Base-by-base conservation (phyloP, 2,113 vertebrate genomes). In the Oreochromis tanganicae region DNA sequence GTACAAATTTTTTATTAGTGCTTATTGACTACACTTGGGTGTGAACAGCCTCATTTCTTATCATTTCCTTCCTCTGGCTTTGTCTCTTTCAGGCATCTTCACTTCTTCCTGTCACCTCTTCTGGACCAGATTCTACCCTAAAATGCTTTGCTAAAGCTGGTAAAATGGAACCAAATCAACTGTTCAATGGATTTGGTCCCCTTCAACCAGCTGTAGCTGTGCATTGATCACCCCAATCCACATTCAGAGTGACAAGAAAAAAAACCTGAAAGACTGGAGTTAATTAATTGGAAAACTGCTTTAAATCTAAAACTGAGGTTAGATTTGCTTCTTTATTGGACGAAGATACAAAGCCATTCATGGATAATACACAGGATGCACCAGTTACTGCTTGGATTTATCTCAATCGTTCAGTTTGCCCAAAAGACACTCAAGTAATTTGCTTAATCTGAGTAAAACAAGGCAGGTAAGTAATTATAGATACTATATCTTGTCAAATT, bases 81-180 rank as follows among this genome's bases (percentile, higher is more conserved):
- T 92, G 11, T 91, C 54, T 93, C 66, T 86, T 93, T 57, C 87
- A 93, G 92, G 80, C 82, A 24, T 80, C 57, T 46, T 41, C 48
- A 34, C 17, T 52, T 9, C 46, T 84, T 56, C 19, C 17, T 34
- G 46, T 78, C 27, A 52, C 85, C 85, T 95, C 34, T 38, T 50
- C 27, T 96, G 97, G 97, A 97, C 97, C 97, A 97, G 97, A 96
- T 29, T 24, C 96, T 96, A 96, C 97, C 97, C 98, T 97, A 98
- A 98, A 99, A 99, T 99, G 98, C 98, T 99, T 99, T 99, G 98
- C 98, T 99, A 97, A 97, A 99, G 98, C 98, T 99, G 98, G 98
- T 99, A 99, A 99, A 99, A 99, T 99, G 98, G 98, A 99, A 99
- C 98, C 98, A 99, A 99, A 99, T 99, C 98, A 97, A 88, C 97